Evolutionary conservation across 1,140 invertebrate genomes (phyloP).

Genomic region (Diorhabda carinulata): DNA sequence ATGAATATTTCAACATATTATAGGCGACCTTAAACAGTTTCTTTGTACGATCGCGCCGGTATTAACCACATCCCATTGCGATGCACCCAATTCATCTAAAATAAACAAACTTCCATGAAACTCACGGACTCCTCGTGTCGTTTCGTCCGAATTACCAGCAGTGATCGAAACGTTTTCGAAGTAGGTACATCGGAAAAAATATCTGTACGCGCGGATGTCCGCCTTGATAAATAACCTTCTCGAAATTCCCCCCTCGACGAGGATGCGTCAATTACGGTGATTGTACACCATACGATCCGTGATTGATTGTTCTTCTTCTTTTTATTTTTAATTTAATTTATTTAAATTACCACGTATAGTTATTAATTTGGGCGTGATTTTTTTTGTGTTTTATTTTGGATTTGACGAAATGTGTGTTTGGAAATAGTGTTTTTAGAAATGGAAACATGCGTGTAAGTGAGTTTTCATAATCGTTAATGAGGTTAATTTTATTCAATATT

Average conservation of each 20-base stretch:
- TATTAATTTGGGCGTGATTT: not conserved
- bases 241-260: not conserved
- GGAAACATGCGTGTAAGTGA: not conserved
- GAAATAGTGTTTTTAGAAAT: not conserved
- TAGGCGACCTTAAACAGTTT: not conserved
- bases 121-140: no score
- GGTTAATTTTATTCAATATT: no score
- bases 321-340: no score
- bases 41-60: not conserved
- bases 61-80: not conserved
- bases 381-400: not conserved
- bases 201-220: not conserved
- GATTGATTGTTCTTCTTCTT: no score
- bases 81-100: slow-evolving; percentile 2
- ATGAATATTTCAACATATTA: no score
- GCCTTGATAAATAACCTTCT: not conserved
- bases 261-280: not conserved
- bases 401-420: no score
- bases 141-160: not conserved
- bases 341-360: no score
- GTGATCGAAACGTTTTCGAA: not conserved
- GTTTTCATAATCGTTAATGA: not conserved
- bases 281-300: not conserved
- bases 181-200: not conserved
- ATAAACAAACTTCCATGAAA: not conserved